Evolutionary conservation across 2,113 vertebrate species (phyloP).

Genomic region (Thryonomys swinderianus): DNA sequence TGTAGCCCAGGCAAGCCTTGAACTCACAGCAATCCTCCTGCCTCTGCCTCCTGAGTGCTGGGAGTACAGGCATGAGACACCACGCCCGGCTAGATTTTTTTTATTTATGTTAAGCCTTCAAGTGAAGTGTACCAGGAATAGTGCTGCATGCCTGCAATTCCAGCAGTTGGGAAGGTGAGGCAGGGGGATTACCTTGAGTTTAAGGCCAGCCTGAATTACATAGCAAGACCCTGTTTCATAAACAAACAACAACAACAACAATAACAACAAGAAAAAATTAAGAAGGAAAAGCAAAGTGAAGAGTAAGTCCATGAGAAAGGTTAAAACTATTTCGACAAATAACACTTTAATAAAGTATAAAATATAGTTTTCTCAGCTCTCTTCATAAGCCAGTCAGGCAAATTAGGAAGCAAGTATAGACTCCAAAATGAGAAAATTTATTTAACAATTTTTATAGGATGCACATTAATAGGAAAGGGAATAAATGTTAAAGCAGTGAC

Average conservation of each 20-base stretch:
- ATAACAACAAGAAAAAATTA: too few species aligned
- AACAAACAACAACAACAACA: too few species aligned
- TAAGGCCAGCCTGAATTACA: not conserved
- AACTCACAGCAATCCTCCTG: too few species aligned
- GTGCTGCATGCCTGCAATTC: not conserved
- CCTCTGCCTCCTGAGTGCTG: too few species aligned
- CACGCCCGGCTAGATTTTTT: not conserved
- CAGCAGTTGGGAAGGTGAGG: not conserved
- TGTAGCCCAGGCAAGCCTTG: too few species aligned
- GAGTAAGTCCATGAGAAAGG: not conserved
- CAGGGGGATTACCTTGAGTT: not conserved
- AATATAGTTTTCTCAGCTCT: not conserved
- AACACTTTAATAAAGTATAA: not conserved
- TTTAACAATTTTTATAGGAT: not conserved
- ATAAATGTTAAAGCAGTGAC: not conserved
- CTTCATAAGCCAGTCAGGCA: not conserved
- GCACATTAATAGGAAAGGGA: not conserved
- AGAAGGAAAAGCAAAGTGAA: not conserved
- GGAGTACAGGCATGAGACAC: too few species aligned
- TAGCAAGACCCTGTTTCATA: not conserved
- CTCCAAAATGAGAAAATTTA: not conserved
- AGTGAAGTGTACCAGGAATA: not conserved
- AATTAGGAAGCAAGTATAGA: not conserved
- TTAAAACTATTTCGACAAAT: not conserved
- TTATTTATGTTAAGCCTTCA: not conserved